Evolutionary conservation across 1,140 invertebrate species (phyloP).

Genomic region (Dryas iulia): DNA sequence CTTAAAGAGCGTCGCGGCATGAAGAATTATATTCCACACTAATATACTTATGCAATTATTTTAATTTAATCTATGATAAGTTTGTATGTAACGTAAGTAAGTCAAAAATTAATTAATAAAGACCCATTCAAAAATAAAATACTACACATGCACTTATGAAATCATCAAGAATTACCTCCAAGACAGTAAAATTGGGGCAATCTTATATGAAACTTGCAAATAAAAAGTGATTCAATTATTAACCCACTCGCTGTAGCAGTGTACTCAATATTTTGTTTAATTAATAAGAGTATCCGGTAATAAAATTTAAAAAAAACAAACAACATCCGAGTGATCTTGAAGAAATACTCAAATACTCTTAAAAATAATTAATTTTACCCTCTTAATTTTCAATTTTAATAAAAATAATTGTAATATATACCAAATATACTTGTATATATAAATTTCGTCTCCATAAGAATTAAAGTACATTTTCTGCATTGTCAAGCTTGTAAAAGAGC

Average conservation of each 20-base stretch:
- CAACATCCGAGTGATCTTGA: not conserved
- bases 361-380: not conserved
- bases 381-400: not conserved
- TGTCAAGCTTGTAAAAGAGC: constrained; percentile 14
- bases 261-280: not conserved
- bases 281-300: not conserved
- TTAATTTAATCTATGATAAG: not conserved
- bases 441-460: not conserved
- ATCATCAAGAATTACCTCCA: no score
- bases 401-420: not conserved
- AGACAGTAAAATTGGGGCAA: no score
- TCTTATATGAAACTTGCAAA: no score
- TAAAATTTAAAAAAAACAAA: not conserved
- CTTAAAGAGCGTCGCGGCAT: no score
- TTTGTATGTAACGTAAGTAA: no score
- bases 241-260: not conserved
- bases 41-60: not conserved
- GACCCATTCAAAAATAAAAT: no score
- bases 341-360: not conserved
- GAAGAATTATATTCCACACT: no score
- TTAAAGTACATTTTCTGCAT: not conserved
- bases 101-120: no score
- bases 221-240: no score
- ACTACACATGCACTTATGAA: no score
- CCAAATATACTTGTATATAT: not conserved